Percentiles rank a stretch among this genome's conserved stretches.
phyloP scores from a whole-genome alignment of 2,888 invertebrate species.

The Halictus ligatus region DNA sequence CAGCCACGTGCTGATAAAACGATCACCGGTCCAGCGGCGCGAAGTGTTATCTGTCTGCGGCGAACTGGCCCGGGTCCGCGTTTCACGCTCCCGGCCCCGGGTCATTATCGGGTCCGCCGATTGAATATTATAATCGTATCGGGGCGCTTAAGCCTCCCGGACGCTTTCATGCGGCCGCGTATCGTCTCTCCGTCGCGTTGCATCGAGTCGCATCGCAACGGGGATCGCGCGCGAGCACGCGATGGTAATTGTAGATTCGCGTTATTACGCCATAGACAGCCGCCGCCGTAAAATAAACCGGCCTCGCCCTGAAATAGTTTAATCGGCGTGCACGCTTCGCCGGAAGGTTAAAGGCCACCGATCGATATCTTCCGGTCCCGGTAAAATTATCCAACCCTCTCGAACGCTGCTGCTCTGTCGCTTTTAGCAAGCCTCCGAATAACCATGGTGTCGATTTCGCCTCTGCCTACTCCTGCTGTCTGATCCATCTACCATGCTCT shows the following conservation, averaged over 20 bases:
- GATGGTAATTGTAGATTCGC: constrained; percentile 24
- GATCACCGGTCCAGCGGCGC: constrained; percentile 48
- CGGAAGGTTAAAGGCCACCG: constrained; percentile 31
- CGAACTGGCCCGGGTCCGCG: constrained; percentile 28
- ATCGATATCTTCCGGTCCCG: constrained; percentile 41
- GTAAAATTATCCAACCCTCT: constrained; percentile 33
- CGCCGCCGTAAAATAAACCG: constrained; percentile 36
- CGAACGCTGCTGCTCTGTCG: constrained; percentile 1
- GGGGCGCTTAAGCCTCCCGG: constrained; percentile 34
- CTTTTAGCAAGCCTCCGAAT: constrained; percentile 21
- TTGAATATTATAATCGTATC: constrained; percentile 60
- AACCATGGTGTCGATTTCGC: not conserved
- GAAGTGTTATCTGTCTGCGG: constrained; percentile 52
- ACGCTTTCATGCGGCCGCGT: constrained; percentile 26
- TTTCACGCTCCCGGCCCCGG: constrained; percentile 24
- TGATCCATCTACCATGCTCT: not conserved
- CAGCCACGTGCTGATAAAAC: constrained; percentile 61
- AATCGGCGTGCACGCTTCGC: constrained; percentile 38
- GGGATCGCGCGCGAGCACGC: not conserved
- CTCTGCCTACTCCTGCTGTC: not conserved
- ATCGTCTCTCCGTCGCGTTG: not conserved
- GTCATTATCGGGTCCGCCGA: constrained; percentile 45
- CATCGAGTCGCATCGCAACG: not conserved
- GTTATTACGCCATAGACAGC: constrained; percentile 19
- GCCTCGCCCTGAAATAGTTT: constrained; percentile 34